Conservation (phyloP, 2,888 invertebrate genomes). For the Epiblema foenella region DNA sequence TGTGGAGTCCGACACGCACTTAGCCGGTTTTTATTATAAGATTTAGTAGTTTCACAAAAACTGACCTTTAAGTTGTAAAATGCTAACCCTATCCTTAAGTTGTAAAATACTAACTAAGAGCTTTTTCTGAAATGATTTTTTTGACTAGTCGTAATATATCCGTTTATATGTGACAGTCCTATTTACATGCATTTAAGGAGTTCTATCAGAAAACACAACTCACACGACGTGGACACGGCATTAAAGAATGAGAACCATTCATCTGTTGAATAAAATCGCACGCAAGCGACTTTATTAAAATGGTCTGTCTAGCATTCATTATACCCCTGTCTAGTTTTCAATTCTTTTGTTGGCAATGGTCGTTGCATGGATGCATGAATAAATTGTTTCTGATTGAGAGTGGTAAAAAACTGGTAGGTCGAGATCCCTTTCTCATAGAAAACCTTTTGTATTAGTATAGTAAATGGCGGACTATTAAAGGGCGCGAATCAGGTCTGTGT, state of each 20-base stretch:
- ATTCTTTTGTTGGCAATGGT: conserved; percentile 79
- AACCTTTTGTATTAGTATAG: conserved; percentile 76
- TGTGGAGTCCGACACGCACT: no score
- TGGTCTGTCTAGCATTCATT: conserved; percentile 82
- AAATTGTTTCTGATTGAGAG: conserved; percentile 79
- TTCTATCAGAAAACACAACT: conserved; percentile 28
- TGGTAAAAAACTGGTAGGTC: conserved; percentile 83
- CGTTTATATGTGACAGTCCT: conserved; percentile 8
- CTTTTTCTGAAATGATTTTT: no score
- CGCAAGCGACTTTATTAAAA: conserved; percentile 82
- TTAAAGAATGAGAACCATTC: conserved; percentile 55
- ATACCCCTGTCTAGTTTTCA: conserved; percentile 83
- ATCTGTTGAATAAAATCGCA: conserved; percentile 72
- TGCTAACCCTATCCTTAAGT: no score
- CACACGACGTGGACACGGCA: conserved; percentile 28
- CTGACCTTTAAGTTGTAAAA: no score
- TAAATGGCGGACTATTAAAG: conserved; percentile 80
- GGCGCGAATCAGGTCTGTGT: conserved; percentile 72
- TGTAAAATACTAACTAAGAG: no score
- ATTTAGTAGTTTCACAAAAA: no score
- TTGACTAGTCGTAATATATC: conserved; percentile 3
- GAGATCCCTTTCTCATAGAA: conserved; percentile 84
- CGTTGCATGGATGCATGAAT: conserved; percentile 82
- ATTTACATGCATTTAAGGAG: conserved; percentile 20
- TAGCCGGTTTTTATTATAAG: no score